These are phyloP conservation scores for Trilocha varians DNA, from an alignment of 2,888 invertebrate genomes.

Conservation along the genomic window DNA sequence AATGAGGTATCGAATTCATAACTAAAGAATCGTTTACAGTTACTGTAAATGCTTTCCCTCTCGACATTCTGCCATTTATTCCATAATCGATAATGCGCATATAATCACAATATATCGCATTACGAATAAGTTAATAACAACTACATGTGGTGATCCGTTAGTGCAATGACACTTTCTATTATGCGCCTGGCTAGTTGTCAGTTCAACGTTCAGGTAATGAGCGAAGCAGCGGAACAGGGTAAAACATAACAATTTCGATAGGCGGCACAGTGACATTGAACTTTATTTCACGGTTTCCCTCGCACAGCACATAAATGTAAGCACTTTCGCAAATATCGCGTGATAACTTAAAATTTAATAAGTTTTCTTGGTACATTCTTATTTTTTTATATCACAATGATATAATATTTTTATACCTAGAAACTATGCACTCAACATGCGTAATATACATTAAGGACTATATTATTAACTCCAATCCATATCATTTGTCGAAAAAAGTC, in stretches of 20 bases:
- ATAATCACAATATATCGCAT: background rate
- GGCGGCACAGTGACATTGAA: constrained; percentile 47
- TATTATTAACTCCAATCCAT: too few relatives aligned
- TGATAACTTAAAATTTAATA: too few relatives aligned
- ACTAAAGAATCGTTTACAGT: too few relatives aligned
- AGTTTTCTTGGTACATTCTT: too few relatives aligned
- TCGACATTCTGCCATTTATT: constrained; percentile 13
- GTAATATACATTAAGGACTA: too few relatives aligned
- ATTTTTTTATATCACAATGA: too few relatives aligned
- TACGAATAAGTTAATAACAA: constrained; percentile 19
- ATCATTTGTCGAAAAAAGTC: too few relatives aligned
- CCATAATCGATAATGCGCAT: background rate
- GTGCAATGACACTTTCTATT: constrained; percentile 44
- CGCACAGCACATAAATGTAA: constrained; percentile 31
- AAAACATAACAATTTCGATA: constrained; percentile 41
- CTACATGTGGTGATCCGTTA: constrained; percentile 26
- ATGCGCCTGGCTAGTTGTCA: constrained; percentile 28
- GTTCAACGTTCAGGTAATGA: constrained; percentile 37
- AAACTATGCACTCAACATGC: too few relatives aligned
- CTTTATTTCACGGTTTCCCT: constrained; percentile 30
- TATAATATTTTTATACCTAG: too few relatives aligned
- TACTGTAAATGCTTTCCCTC: constrained; percentile 58
- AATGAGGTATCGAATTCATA: too few relatives aligned
- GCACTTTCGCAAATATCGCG: constrained; percentile 13
- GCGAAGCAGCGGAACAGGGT: constrained; percentile 43